Base-by-base conservation (phyloP, 1,140 invertebrate genomes). In the Drosophila hydei region DNA sequence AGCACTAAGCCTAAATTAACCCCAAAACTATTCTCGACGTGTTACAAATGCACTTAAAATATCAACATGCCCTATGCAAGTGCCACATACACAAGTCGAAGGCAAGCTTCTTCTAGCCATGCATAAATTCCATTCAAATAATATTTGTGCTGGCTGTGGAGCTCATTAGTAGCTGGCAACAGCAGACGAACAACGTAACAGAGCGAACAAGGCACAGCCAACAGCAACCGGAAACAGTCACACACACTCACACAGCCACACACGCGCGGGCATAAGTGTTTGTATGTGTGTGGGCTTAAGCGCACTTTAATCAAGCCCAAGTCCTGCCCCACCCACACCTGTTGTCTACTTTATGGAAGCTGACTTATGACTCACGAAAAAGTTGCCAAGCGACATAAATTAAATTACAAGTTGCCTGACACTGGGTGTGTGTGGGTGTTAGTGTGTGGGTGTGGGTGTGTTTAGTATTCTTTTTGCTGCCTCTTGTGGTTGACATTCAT, bases 401-500 rank as follows among this genome's bases (percentile, higher is more conserved):
- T 87, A 88, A 81, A 88, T 85, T 87, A 85, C 67, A 77, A 77
- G 45, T 81, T 87, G 47, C 48, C 43, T 40, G 4, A 21, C 23
- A 27, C 27, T 43, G 16, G 50, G 12, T 55, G 45, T 21, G 19
- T 33, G 21, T 14, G 40, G 54, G 52, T 62, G 16, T 65, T 36
- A 43, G 30, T 21, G 42, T 48, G 36, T 19, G 42, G 50, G 21
- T 25, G 25, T 62, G 42, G 16, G 21, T 54, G 14, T 19, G 23
- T 27, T 21, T 42, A 54, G 38, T 4, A 19, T 59, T 47, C 52
- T 55, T 64, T 56, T 19, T n/a, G 70, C 43, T 47, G 69, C 69
- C 69, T 75, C 64, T 79, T 87, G 83, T 61, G 83, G 83, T 87
- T 87, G 83, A 87, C 83, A 87, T 88, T 87, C 79, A 87, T 87